A percentile compares a stretch with the other conserved stretches of the same genome.
Evolutionary conservation across 2,113 vertebrate genomes (phyloP).

Genomic region (Peromyscus californicus): DNA sequence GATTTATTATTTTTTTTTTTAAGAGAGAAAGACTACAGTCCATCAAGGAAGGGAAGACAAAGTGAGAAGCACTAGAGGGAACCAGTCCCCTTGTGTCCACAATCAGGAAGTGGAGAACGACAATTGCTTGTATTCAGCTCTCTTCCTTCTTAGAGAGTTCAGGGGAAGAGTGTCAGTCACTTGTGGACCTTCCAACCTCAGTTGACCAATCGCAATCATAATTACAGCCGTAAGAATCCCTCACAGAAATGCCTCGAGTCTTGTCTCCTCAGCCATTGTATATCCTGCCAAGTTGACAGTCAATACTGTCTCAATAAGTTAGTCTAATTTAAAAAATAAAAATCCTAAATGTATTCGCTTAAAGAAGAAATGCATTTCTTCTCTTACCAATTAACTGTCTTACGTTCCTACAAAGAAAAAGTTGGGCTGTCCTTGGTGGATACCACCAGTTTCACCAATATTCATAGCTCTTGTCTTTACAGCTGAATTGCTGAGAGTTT

Average conservation of each 20-base stretch:
- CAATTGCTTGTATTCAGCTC: background rate
- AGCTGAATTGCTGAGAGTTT: background rate
- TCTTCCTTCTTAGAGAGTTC: background rate
- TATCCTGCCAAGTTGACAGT: background rate
- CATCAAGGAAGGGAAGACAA: background rate
- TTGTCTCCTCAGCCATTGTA: background rate
- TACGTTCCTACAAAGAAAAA: background rate
- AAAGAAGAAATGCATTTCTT: slow-evolving; percentile 6
- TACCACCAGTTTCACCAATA: background rate
- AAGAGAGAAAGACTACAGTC: background rate
- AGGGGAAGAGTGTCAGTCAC: background rate
- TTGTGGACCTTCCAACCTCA: background rate
- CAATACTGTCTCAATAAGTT: background rate
- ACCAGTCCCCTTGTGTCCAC: background rate
- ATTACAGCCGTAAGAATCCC: background rate
- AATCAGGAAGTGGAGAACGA: background rate
- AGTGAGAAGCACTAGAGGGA: background rate
- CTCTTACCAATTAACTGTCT: background rate
- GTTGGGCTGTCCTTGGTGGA: background rate
- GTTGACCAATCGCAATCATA: background rate
- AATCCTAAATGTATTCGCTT: background rate
- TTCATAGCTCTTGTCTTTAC: background rate
- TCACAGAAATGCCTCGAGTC: background rate
- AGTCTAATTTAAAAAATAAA: background rate
- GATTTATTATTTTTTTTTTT: background rate